These are phyloP conservation scores for Latrodectus hesperus DNA, from an alignment of 2,888 invertebrate species.

Conservation along the genomic window DNA sequence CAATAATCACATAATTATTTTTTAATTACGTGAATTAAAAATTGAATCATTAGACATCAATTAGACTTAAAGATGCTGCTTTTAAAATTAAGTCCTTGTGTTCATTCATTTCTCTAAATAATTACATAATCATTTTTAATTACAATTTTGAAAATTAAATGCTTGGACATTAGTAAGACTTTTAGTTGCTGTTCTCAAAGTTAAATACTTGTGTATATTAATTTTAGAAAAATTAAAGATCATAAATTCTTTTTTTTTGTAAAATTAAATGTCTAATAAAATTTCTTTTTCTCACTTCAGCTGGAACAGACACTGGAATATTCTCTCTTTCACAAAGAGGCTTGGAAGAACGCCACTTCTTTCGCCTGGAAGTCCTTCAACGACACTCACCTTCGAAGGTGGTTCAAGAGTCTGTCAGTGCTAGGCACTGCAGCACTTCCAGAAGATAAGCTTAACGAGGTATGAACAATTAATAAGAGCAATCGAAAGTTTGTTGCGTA, in stretches of 20 bases:
- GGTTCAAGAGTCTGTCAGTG: constrained; percentile 84
- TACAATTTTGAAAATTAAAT: too few relatives aligned
- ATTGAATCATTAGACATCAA: too few relatives aligned
- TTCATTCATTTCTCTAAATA: too few relatives aligned
- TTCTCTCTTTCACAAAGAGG: constrained; percentile 81
- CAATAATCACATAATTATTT: too few relatives aligned
- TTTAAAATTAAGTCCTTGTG: too few relatives aligned
- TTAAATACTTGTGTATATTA: too few relatives aligned
- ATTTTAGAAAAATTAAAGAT: too few relatives aligned
- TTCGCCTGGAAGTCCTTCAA: constrained; percentile 85
- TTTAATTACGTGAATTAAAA: too few relatives aligned
- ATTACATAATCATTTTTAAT: too few relatives aligned
- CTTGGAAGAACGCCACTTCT: constrained; percentile 84
- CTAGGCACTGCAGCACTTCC: constrained; percentile 84
- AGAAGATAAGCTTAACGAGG: constrained; percentile 83
- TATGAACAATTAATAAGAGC: constrained; percentile 73
- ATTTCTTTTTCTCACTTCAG: constrained; percentile 68
- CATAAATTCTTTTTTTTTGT: background rate
- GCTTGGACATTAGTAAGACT: too few relatives aligned
- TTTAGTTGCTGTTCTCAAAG: too few relatives aligned
- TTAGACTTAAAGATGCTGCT: too few relatives aligned
- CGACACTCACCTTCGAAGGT: constrained; percentile 82
- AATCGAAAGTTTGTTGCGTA: background rate
- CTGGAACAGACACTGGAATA: constrained; percentile 71
- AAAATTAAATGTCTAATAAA: background rate